Conservation (phyloP, 2,113 vertebrate genomes). For the Panurus biarmicus region DNA sequence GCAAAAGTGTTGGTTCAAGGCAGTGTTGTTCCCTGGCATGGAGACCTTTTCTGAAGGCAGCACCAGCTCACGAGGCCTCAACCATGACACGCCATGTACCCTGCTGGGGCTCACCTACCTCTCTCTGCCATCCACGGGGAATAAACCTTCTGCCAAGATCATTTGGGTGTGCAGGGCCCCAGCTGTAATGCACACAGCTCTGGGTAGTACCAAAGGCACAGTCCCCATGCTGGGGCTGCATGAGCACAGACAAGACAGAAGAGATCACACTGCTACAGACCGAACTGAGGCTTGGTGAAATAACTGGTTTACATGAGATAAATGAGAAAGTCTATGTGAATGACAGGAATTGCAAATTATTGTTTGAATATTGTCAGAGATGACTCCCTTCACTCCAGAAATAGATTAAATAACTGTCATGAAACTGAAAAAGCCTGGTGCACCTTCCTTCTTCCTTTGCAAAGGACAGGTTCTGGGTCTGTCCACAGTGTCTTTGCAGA, state of each 20-base stretch:
- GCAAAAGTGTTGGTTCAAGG: background rate
- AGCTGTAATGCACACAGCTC: background rate
- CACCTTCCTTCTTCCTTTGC: background rate
- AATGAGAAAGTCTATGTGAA: background rate
- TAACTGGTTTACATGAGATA: background rate
- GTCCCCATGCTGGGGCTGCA: background rate
- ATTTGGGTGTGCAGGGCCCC: background rate
- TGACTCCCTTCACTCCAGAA: background rate
- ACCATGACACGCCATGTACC: background rate
- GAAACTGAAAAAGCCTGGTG: background rate
- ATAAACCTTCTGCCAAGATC: background rate
- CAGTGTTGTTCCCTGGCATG: fast-evolving
- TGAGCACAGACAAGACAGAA: background rate
- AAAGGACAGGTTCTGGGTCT: background rate
- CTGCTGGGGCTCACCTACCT: background rate
- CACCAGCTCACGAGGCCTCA: background rate
- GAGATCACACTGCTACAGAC: background rate
- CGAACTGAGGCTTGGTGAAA: background rate
- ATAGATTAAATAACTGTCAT: fast-evolving
- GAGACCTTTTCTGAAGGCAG: background rate
- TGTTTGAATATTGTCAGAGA: background rate
- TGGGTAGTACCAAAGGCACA: background rate
- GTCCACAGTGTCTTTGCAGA: background rate
- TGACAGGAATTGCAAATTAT: background rate
- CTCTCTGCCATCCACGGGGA: background rate